Evolutionary conservation across 1,140 invertebrate genomes (phyloP), one percentile per base, ranked within the genome.

Genomic region (Onthophagus taurus): DNA sequence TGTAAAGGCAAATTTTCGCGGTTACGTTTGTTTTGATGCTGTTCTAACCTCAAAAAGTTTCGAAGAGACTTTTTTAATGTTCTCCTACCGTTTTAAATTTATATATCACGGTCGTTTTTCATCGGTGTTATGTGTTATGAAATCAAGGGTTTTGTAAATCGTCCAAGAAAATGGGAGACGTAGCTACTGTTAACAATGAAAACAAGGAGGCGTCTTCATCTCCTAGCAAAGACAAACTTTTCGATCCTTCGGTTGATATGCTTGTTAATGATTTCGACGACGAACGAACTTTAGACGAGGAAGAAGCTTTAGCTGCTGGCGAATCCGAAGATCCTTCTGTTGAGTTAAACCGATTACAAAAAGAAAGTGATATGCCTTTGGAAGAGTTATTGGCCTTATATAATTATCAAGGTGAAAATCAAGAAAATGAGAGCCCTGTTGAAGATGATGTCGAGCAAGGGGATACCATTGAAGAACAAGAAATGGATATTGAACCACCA

Each of bases 231-330:
- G 63, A 65, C 36, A 63, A 63, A 45, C 42, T 65, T 19, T 80
- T 80, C 55, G 76, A 80, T 59, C 77, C 76, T 49, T 75, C 77
- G 51, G 70, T 78, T 63, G 90, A 94, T 67, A 90, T 95, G 88
- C 81, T 96, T 72, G 81, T 95, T 44, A 88, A 95, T 79, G 91
- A 95, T 69, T 95, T 90, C 72, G 92, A 96, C 69, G 93, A 96
- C 71, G 93, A 97, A 65, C 75, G 85, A 60, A 97, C 92, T 33
- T 61, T 96, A 57, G 92, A 95, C 63, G 92, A 96, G 72, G 92
- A 96, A 74, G 93, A 97, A 75, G 89, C 88, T 21, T 69, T 95
- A 62, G 89, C 89, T 59, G 83, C 84, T 50, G 76, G 80, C 53
- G 87, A 89, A 67, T 64, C 73, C 24, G 71, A 77, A 51, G 87